Evolutionary conservation across 2,888 invertebrate genomes (phyloP), one percentile per base, ranked within the genome.

Genomic region (Heliconius sara): DNA sequence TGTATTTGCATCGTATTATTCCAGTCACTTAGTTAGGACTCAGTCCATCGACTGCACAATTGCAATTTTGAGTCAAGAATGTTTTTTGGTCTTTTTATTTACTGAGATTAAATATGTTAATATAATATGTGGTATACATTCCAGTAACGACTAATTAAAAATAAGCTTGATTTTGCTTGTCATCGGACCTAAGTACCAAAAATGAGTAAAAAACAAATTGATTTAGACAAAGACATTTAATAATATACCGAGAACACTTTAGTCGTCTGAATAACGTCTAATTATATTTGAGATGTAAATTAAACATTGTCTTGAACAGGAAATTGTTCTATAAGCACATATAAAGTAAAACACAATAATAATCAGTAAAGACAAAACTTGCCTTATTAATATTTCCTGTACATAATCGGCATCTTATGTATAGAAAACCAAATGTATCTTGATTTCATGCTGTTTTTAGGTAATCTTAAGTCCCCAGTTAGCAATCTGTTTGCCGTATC

Each of bases 1-100:
- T 74, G 43, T 67, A 67, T 76, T 47, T 57, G 13, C 76, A 67
- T 76, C 27, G 30, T 19, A 67, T 47, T 52, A 67, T 47, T 67
- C 25, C 27, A 60, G n/a, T 60, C 22, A 57, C 22, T 22, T 10
- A 47, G 19, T 66, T 19, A 47, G 7, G 7, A 52, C 52, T 22
- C 52, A 52, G 7, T 52, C 7, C 52, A 22, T 7, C 52, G 52
- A 57, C 3, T 39, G n/a, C n/a, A n/a, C n/a, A n/a, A n/a, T 16
- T 60, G n/a, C n/a, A 1, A 12, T 60, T 60, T n/a, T n/a, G 10
- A 60, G 12, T 22, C 10, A 60, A 60, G n/a, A 60, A 60, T 9
- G 7, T 10, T 10, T 60, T 60, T 3, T n/a, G 22, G 60, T 60
- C 10, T n/a, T n/a, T n/a, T n/a, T n/a, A 12, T n/a, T 60, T n/a